Evolutionary conservation across 2,888 invertebrate species (phyloP).

Genomic region (Octonoba sinensis): DNA sequence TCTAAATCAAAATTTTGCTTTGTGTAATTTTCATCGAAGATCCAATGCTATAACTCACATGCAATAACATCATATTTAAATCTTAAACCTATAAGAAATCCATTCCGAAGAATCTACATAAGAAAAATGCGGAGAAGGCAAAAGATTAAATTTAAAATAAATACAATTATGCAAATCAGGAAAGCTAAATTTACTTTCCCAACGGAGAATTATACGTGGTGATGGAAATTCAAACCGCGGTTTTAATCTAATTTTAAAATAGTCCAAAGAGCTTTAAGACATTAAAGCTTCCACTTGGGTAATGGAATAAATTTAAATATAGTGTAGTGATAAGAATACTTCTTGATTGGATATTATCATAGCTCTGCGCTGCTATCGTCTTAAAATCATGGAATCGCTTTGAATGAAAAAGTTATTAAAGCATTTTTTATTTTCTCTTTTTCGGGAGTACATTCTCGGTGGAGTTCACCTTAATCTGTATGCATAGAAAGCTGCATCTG

Average conservation of each 20-base stretch:
- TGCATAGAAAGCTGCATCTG: slow-evolving; percentile 57
- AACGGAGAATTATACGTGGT: slow-evolving; percentile 27
- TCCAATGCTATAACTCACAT: slow-evolving; percentile 22
- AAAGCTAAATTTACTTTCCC: slow-evolving; percentile 50
- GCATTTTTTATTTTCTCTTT: slow-evolving; percentile 11
- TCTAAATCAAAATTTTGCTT: slow-evolving; percentile 40
- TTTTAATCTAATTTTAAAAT: slow-evolving; percentile 51
- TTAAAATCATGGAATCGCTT: slow-evolving; percentile 34
- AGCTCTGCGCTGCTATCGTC: slow-evolving; percentile 33
- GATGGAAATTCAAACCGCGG: slow-evolving; percentile 9
- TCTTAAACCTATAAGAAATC: slow-evolving; percentile 50
- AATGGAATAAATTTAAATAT: slow-evolving; percentile 64
- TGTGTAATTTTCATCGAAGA: slow-evolving; percentile 37
- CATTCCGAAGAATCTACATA: slow-evolving; percentile 12
- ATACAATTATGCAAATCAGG: slow-evolving; percentile 58
- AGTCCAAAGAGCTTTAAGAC: slow-evolving; percentile 34
- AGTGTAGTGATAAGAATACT: slow-evolving; percentile 38
- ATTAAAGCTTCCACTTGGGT: slow-evolving; percentile 43
- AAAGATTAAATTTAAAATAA: slow-evolving; percentile 61
- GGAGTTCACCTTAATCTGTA: slow-evolving; percentile 38
- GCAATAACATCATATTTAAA: slow-evolving; percentile 61
- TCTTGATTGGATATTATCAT: slow-evolving; percentile 58
- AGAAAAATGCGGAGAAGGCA: slow-evolving; percentile 16
- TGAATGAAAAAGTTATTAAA: slow-evolving; percentile 60
- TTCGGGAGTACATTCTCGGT: background rate